Base-by-base conservation (phyloP, 37 sponge, comb jelly and placozoan genomes). In the Crambe crambe region DNA sequence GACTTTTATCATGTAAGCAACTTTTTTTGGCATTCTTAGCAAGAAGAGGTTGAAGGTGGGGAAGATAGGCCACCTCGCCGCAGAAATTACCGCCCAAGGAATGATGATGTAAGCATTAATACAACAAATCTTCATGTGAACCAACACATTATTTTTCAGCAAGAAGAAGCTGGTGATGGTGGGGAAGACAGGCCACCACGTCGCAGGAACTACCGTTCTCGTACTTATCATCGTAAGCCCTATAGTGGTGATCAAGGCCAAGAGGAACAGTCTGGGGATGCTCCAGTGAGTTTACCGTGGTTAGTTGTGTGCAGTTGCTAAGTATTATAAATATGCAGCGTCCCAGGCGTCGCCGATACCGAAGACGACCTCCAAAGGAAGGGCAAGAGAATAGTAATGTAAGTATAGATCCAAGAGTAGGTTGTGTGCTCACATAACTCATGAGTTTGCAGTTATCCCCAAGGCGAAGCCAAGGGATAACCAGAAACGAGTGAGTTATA, bases 151-250 rank as follows among this genome's bases (percentile, higher is more conserved):
- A 8, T 29, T 20, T 62, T 29, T 30, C 8, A 29, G 31, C 63
- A 30, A 29, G 39, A 18, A 20, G 51, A 47, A 47, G 51, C 20
- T 8, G 71, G 43, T 29, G 71, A 70, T 2, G 71, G 38, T 8
- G 69, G 9, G 37, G 65, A 12, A 25, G 76, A 63, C 18, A 23
- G 40, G 37, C 58, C 18, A 29, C 76, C 75, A 39, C 37, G 56
- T 9, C 71, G 81, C 27, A 74, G 75, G 38, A 77, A 69, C 73
- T 56, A 73, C 64, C 63, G 58, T 9, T 40, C 76, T 37, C 36
- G 75, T 27, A 58, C 44, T 23, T 83, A 76, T 76, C 75, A 76
- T 36, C 40, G 77, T 27, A 76, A 74, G 36, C 77, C 75, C 15
- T 70, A 65, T 36, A 71, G 56, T 39, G 80, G 30, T 12, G 72